phyloP scores from a whole-genome alignment of 2,888 invertebrate species.

The Conus canariensis region DNA sequence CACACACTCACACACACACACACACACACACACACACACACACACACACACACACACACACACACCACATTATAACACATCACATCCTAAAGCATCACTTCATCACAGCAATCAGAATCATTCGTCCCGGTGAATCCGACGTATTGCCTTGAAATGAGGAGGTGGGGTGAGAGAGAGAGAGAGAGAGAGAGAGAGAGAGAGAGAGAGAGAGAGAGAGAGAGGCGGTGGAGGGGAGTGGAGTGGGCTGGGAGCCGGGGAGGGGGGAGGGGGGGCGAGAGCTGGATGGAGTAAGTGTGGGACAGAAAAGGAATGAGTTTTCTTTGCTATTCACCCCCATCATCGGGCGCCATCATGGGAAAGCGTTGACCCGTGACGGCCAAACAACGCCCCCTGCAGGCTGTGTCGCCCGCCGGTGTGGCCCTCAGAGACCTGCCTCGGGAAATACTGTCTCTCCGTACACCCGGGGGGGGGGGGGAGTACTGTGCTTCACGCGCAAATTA shows the following conservation, averaged over 20 bases:
- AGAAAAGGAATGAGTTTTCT: neutral
- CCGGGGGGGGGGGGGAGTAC: too few relatives aligned
- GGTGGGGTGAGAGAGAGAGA: neutral
- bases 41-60: neutral
- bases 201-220: neutral
- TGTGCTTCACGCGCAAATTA: too few relatives aligned
- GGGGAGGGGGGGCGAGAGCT: neutral
- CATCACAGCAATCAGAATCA: too few relatives aligned
- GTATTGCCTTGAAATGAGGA: neutral
- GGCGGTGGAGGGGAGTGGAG: neutral
- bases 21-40: too few relatives aligned
- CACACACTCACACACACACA: too few relatives aligned
- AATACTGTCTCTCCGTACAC: too few relatives aligned
- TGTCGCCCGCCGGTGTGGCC: neutral
- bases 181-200: neutral
- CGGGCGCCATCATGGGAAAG: neutral
- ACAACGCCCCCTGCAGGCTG: conserved; percentile 1
- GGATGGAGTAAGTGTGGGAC: neutral
- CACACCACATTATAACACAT: neutral
- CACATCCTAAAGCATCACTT: too few relatives aligned
- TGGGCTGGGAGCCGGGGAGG: neutral
- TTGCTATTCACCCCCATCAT: neutral
- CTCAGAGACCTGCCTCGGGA: too few relatives aligned
- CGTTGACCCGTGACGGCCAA: conserved; percentile 4
- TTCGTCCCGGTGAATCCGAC: neutral